Conservation (phyloP, 2,888 invertebrate genomes). For the Octodonta nipae region DNA sequence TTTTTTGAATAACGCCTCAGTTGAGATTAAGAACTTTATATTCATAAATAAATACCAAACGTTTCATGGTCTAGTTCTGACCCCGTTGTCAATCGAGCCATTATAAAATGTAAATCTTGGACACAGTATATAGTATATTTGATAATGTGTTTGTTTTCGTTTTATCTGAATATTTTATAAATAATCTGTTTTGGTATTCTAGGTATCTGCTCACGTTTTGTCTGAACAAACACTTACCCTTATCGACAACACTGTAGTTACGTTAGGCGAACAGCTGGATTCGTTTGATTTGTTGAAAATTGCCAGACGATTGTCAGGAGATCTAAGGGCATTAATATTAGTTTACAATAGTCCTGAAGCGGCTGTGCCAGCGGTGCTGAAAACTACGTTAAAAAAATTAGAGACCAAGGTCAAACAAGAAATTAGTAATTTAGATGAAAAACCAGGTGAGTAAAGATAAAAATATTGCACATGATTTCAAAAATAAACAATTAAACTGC, state of each 20-base stretch:
- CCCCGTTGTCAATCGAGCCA: no score
- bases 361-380: constrained; percentile 27
- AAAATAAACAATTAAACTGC: neutral
- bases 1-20: no score
- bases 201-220: constrained; percentile 48
- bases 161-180: no score
- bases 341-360: constrained; percentile 40
- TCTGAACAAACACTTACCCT: constrained; percentile 47
- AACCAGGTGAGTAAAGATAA: constrained; percentile 19
- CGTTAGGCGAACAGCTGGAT: constrained; percentile 41
- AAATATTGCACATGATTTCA: no score
- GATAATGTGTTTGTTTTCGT: no score
- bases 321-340: constrained; percentile 43
- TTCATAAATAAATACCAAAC: no score
- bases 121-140: no score
- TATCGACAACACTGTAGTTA: constrained; percentile 48
- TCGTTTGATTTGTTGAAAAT: constrained; percentile 39
- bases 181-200: no score
- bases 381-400: constrained; percentile 28
- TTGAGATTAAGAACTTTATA: no score
- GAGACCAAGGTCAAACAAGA: constrained; percentile 27
- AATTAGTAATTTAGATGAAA: constrained; percentile 23
- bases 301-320: constrained; percentile 41
- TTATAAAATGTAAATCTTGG: no score
- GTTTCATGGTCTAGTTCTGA: no score